These are phyloP conservation scores for Amniataba percoides DNA, from an alignment of 2,797 vertebrate species.

Conservation along the genomic window DNA sequence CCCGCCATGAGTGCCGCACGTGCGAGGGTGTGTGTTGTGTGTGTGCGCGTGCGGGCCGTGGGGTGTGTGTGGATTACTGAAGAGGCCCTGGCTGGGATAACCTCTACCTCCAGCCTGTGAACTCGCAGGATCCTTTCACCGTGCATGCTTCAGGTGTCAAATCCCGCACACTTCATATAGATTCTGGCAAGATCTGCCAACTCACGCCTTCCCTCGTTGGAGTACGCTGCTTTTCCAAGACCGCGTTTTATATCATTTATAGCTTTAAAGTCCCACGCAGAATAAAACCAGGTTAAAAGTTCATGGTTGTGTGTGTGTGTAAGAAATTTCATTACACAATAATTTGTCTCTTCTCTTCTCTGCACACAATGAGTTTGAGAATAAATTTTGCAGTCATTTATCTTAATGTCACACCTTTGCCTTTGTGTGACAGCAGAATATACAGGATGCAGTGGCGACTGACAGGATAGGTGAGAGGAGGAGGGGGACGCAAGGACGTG, in stretches of 20 bases:
- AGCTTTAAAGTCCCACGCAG: neutral
- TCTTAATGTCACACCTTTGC: constrained; percentile 25
- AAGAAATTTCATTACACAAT: constrained; percentile 4
- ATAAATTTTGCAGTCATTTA: constrained; percentile 39
- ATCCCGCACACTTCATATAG: constrained; percentile 52
- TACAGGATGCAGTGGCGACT: neutral
- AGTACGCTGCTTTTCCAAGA: neutral
- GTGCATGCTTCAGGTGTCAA: constrained; percentile 64
- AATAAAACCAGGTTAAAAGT: constrained; percentile 13
- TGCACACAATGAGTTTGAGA: constrained; percentile 1
- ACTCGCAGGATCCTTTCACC: constrained; percentile 58
- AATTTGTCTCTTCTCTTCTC: constrained; percentile 1
- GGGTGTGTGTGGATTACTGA: constrained; percentile 70
- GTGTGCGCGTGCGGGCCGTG: constrained; percentile 9
- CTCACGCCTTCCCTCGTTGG: constrained; percentile 15
- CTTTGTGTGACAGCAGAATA: neutral
- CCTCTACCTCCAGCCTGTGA: constrained; percentile 71
- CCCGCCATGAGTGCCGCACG: constrained; percentile 45
- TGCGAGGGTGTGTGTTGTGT: constrained; percentile 38
- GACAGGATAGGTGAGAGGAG: constrained; percentile 44
- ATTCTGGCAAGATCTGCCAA: constrained; percentile 49
- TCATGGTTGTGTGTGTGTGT: constrained; percentile 2
- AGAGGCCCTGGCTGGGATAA: constrained; percentile 70
- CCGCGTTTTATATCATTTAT: neutral
- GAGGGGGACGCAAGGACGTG: constrained; percentile 19